Conservation (phyloP, 2,888 invertebrate genomes). For the Steromphala cineraria region DNA sequence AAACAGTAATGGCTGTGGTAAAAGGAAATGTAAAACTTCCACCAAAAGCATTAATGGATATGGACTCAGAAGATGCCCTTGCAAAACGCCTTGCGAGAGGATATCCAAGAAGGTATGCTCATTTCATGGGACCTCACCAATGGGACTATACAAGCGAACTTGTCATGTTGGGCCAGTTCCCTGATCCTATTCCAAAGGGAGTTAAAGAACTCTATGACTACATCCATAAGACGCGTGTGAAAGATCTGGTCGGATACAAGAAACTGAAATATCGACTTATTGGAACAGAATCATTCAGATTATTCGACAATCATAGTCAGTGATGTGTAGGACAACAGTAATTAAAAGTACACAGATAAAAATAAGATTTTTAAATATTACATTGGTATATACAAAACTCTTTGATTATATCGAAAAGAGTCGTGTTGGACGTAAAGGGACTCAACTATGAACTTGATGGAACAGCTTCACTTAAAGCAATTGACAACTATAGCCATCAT, state of each 20-base stretch:
- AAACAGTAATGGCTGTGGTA: slow-evolving; percentile 79
- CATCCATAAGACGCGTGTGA: slow-evolving; percentile 47
- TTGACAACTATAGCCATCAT: no score
- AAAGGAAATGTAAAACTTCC: slow-evolving; percentile 82
- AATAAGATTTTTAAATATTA: no score
- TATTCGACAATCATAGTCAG: no score
- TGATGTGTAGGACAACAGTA: no score
- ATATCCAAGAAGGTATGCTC: slow-evolving; percentile 84
- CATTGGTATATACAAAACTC: no score
- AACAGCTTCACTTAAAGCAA: slow-evolving; percentile 3
- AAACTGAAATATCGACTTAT: slow-evolving; percentile 40
- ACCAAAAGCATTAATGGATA: slow-evolving; percentile 81
- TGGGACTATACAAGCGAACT: slow-evolving; percentile 84
- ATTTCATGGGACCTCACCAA: slow-evolving; percentile 87
- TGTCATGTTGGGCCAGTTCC: slow-evolving; percentile 80
- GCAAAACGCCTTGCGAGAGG: slow-evolving; percentile 80
- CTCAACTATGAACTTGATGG: slow-evolving; percentile 40
- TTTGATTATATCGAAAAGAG: slow-evolving; percentile 54
- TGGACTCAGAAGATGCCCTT: slow-evolving; percentile 81
- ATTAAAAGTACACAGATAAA: no score
- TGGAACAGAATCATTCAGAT: slow-evolving; percentile 22
- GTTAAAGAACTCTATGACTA: slow-evolving; percentile 84
- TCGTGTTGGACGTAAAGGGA: slow-evolving; percentile 42
- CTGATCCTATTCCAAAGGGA: slow-evolving; percentile 81
- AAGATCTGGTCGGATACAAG: slow-evolving; percentile 48